Base-by-base conservation (phyloP, 2,888 invertebrate species). In the Meiosimyza decipiens region DNA sequence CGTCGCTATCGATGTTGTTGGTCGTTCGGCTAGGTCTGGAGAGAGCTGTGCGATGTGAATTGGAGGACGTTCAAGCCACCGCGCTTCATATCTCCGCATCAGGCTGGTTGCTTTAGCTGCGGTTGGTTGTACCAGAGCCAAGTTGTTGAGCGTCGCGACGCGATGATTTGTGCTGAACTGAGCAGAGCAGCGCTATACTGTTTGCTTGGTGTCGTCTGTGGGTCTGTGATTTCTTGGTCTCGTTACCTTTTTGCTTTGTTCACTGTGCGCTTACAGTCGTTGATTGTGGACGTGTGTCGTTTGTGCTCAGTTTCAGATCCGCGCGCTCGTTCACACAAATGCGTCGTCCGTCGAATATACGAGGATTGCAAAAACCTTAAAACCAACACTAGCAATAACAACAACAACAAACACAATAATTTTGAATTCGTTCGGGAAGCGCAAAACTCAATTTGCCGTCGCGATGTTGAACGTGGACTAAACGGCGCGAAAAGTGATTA, bases 381-480 rank as follows among this genome's bases (percentile, higher is more conserved):
- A 60, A 68, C 28, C 49, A 28, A 51, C 60, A 52, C 15, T 15
- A 59, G 51, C 33, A 71, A 71, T 52, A 66, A 52, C 52, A 55
- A 52, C 49, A 33, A 28, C 33, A 63, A n/a, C 65, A 33, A 22
- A 22, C 15, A 22, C 6, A 65, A 51, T 22, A 49, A 15, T 62
- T n/a, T 63, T 11, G n/a, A n/a, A 62, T 67, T 67, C 18, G 13
- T 33, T 59, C 16, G 60, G 52, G 47, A 15, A 15, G 16, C 12
- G 16, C 16, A 12, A 74, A 71, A 73, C 71, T 71, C 73, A 76
- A 67, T 72, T 78, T 74, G 59, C 78, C 77, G 78, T 75, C 78
- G 80, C 81, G 62, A 76, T 76, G 65, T 69, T 59, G 59, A 16
- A 13, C 28, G 64, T 11, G 49, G 15, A 6, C 12, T 12, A 47